These are phyloP conservation scores for Sebastiscus tertius DNA, from an alignment of 2,797 vertebrate genomes.

Conservation along the genomic window DNA sequence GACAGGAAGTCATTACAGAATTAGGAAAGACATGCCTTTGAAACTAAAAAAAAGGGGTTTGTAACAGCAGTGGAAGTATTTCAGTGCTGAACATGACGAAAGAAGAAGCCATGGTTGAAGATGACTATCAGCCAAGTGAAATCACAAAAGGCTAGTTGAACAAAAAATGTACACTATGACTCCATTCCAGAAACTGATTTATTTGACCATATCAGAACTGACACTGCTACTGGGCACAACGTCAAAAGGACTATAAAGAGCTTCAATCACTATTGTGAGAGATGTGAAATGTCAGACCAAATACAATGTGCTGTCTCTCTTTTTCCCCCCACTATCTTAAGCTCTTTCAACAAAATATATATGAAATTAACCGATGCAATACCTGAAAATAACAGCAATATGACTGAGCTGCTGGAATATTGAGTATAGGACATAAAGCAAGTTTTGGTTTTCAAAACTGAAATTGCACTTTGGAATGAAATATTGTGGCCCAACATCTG, in stretches of 20 bases:
- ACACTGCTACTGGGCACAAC: not conserved
- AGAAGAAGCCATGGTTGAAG: slow-evolving; percentile 13
- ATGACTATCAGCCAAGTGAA: slow-evolving; percentile 46
- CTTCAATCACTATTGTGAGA: not conserved
- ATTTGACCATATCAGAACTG: slow-evolving; percentile 14
- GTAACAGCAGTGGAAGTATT: slow-evolving; percentile 37
- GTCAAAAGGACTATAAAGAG: slow-evolving; percentile 5
- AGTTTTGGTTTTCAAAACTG: not conserved
- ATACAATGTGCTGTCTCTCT: not conserved
- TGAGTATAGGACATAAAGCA: not conserved
- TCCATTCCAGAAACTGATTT: slow-evolving; percentile 31
- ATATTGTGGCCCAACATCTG: not conserved
- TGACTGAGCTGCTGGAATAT: not conserved
- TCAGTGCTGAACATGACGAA: slow-evolving; percentile 14
- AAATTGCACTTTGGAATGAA: not conserved
- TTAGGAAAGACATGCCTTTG: slow-evolving; percentile 30
- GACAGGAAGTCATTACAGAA: slow-evolving; percentile 48
- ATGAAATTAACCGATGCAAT: not conserved
- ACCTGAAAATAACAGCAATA: not conserved
- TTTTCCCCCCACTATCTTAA: not conserved
- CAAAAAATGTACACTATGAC: slow-evolving; percentile 24
- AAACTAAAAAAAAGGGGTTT: slow-evolving; percentile 19
- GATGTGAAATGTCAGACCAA: not conserved
- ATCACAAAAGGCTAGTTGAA: slow-evolving; percentile 33
- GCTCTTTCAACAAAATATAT: not conserved